Base-by-base conservation (phyloP, 2,888 invertebrate genomes). In the Apeira syringaria region DNA sequence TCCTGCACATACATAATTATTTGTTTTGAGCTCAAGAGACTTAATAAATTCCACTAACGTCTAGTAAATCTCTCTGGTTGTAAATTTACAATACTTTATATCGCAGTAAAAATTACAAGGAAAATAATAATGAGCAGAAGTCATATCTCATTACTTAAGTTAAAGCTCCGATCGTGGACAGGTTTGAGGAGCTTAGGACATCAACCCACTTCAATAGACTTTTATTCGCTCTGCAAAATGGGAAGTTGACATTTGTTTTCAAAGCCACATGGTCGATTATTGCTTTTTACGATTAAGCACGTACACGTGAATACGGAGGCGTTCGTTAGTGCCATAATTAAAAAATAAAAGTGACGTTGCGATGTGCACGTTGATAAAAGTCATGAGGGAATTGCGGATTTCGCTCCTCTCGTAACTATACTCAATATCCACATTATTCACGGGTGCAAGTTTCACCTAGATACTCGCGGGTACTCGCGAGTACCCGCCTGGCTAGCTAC, bases 101-200 rank as follows among this genome's bases (percentile, higher is more conserved):
- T 69, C 39, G 28, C 45, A 30, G 64, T 64, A 74, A 75, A 80
- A 80, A 79, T 79, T 77, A 80, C 73, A 77, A 74, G 73, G 65
- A 71, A 78, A 39, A 40, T 40, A 77, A 78, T 80, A 84, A 85
- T 80, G 77, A 82, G 76, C 68, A 72, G 69, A 77, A 84, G 82
- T 83, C 85, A 80, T 83, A 85, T 80, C 80, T 86, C 47, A 41
- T 80, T 72, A 75, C 71, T 71, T 72, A 76, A 41, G 47, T 37
- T 37, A 47, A 41, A 42, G 30, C 42, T 44, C 40, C 27, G 35
- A 24, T 32, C 50, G 48, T 52, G 49, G 37, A 42, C 46, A 46
- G 47, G 44, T 33, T 32, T 38, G 47, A 44, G 44, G 26, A 42
- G 41, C 50, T 45, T 47, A 40, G 47, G 42, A 42, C 18, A 18